Evolutionary conservation across 2,797 vertebrate species (phyloP), one percentile per base, ranked within the genome.

Genomic region (Alcedo quadribrachys): DNA sequence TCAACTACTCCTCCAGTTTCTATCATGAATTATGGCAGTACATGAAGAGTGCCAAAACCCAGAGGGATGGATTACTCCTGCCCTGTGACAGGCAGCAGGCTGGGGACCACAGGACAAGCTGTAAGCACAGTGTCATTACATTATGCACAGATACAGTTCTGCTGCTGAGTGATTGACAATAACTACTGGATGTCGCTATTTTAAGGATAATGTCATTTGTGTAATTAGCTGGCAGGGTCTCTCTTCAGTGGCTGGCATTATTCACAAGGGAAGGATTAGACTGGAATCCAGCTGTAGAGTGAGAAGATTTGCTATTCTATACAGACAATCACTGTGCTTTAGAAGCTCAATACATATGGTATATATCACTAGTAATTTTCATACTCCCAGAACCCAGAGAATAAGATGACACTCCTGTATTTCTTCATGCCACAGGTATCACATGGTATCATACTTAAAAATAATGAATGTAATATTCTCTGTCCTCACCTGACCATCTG

Each of bases 101-200:
- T 81, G 50, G 62, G 48, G 53, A 62, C 57, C 11, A 46, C 69
- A 51, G 83, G 66, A 45, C 28, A 55, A 65, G 68, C 75, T 54
- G 57, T 12, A 88, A 74, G 83, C 55, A 58, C 66, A 27, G 46
- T 11, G 28, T 46, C 74, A 61, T 84, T 81, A 58, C 50, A 51
- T 75, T 86, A 78, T 68, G 67, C 43, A 78, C 42, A 85, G 79
- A 61, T 35, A 85, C 54, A 82, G n/a, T 85, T 90, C 48, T 81
- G 81, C 76, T 76, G 75, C 79, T 40, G 83, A 89, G 58, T 87
- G 87, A 92, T 30, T 95, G 95, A 95, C 93, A 93, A 27, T 83
- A 82, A 81, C 91, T 94, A 74, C 65, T 91, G 90, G 92, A 76
- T 77, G 81, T 69, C 81, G 76, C 86, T 85, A 85, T 95, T 95